Conservation (phyloP, 2,113 vertebrate genomes). For the Tyrannus savana region DNA sequence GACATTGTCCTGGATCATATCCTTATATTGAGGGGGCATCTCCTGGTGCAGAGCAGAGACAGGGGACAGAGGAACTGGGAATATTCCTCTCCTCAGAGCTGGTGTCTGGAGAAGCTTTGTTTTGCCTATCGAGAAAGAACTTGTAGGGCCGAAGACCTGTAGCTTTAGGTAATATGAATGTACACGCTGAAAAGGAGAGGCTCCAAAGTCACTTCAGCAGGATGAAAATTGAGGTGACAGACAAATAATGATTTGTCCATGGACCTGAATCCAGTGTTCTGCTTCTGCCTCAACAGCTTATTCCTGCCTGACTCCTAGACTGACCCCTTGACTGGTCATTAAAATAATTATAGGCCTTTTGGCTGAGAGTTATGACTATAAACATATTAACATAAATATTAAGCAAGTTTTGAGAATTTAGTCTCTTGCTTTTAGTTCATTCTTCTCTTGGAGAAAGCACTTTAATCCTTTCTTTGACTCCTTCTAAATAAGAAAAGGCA, state of each 20-base stretch:
- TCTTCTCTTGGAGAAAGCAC: background rate
- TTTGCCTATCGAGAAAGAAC: background rate
- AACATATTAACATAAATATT: background rate
- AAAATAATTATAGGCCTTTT: background rate
- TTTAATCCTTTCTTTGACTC: background rate
- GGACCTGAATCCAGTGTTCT: background rate
- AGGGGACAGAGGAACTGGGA: background rate
- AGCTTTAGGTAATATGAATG: background rate
- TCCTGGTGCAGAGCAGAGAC: background rate
- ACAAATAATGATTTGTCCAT: background rate
- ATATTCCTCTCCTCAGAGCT: background rate
- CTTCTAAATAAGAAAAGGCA: background rate
- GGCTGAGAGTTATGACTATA: background rate
- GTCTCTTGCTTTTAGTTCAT: background rate
- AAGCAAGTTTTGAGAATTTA: background rate
- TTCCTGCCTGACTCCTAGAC: background rate
- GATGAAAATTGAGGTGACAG: background rate
- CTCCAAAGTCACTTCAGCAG: background rate
- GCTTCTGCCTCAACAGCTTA: background rate
- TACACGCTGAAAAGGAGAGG: background rate
- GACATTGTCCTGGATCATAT: background rate
- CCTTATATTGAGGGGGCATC: background rate
- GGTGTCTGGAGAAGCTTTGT: background rate
- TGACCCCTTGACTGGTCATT: background rate
- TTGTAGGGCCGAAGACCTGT: background rate